phyloP scores from a whole-genome alignment of 2,113 vertebrate genomes.

The Gadus chalcogrammus region DNA sequence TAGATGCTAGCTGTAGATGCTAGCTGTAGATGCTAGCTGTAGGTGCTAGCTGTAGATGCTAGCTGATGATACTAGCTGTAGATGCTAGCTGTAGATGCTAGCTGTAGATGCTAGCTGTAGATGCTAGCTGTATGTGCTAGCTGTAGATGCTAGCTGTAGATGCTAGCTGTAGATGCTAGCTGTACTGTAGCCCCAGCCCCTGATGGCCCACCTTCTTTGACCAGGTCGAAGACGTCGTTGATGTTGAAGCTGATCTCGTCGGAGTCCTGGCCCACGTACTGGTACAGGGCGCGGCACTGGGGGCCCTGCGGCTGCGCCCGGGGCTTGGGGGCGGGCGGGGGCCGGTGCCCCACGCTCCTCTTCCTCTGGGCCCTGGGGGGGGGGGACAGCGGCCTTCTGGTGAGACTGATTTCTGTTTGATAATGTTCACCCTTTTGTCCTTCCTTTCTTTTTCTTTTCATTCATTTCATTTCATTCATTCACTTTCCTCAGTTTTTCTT shows the following conservation, averaged over 20 bases:
- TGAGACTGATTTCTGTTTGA: not conserved
- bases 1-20: too few species aligned
- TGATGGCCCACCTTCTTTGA: slow-evolving; percentile 80
- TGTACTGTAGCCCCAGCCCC: too few species aligned
- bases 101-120: too few species aligned
- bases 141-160: too few species aligned
- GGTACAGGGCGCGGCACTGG: slow-evolving; percentile 84
- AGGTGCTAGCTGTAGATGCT: too few species aligned
- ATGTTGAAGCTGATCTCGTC: slow-evolving; percentile 92
- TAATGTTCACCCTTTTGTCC: not conserved
- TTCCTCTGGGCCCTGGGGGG: slow-evolving; percentile 82
- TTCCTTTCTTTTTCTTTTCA: not conserved
- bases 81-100: too few species aligned
- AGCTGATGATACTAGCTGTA: too few species aligned
- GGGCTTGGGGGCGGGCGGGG: slow-evolving; percentile 80
- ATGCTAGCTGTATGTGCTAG: too few species aligned
- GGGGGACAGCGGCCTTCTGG: not conserved
- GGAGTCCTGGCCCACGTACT: slow-evolving; percentile 88
- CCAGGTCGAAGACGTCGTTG: slow-evolving; percentile 84
- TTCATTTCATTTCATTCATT: not conserved
- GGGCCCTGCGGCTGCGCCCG: slow-evolving; percentile 71
- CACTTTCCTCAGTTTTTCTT: not conserved
- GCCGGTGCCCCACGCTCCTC: slow-evolving; percentile 79
- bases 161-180: too few species aligned
- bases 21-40: too few species aligned